Percentiles rank a stretch among this genome's conserved stretches.
These are phyloP conservation scores for Capitulum mitella DNA, from an alignment of 2,888 invertebrate genomes.

Conservation along the genomic window DNA sequence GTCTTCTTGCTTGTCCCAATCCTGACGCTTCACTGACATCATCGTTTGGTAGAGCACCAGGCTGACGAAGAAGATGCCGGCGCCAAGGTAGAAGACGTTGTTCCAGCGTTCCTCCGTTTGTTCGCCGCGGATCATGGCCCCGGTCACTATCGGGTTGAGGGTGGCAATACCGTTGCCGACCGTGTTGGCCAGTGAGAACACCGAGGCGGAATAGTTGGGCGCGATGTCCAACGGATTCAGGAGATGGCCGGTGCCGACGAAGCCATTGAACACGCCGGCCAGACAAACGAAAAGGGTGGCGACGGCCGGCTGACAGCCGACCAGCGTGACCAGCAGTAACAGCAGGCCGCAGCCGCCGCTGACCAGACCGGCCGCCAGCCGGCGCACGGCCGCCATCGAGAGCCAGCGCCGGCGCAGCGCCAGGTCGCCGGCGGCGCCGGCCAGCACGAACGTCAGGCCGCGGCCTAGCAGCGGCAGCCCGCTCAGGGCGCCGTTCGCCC, in stretches of 20 bases:
- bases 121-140: neutral
- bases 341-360: conserved; percentile 27
- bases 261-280: conserved; percentile 29
- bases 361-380: neutral
- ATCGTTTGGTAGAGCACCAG: neutral
- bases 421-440: conserved; percentile 24
- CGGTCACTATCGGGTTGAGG: neutral
- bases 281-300: conserved; percentile 35
- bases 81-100: conserved; percentile 10
- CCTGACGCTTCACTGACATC: neutral
- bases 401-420: neutral
- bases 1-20: neutral
- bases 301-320: conserved; percentile 33
- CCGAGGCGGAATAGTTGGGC: conserved; percentile 30
- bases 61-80: neutral
- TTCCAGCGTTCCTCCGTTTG: neutral
- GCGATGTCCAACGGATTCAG: conserved; percentile 30
- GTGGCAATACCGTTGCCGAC: neutral
- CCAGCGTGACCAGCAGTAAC: conserved; percentile 33
- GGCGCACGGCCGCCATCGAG: neutral
- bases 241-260: conserved; percentile 29
- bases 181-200: neutral
- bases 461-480: conserved; percentile 36
- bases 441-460: conserved; percentile 30
- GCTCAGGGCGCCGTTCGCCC: conserved; percentile 31